Percentiles rank a stretch among this genome's conserved stretches.
phyloP scores from a whole-genome alignment of 2,113 vertebrate species.

The Marcusenius ussheri region DNA sequence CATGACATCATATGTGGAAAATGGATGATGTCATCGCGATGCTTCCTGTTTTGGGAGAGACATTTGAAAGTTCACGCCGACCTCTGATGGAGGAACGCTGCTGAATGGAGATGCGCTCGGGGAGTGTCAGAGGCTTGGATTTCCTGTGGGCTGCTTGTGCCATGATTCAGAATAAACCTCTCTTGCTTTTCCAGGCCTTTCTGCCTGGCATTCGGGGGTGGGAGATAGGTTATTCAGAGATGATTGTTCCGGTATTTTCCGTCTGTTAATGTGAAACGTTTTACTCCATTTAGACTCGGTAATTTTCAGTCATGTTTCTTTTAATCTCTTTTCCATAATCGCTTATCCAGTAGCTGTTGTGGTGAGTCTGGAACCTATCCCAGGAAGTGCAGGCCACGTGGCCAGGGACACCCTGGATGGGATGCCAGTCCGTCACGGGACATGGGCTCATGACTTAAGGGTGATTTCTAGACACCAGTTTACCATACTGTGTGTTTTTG shows the following conservation, averaged over 20 bases:
- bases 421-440: neutral
- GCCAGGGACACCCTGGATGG: neutral
- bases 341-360: neutral
- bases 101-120: neutral
- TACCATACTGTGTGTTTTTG: neutral
- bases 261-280: neutral
- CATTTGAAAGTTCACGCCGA: neutral
- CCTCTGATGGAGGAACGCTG: neutral
- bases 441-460: neutral
- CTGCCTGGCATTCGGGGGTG: neutral
- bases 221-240: neutral
- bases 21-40: slow-evolving; percentile 8
- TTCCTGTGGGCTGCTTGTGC: neutral
- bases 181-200: neutral
- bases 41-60: slow-evolving; percentile 3
- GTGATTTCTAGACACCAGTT: neutral
- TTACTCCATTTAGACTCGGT: neutral
- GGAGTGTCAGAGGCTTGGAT: neutral
- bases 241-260: neutral
- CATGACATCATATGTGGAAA: slow-evolving; percentile 2
- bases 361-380: neutral
- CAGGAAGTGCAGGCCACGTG: neutral
- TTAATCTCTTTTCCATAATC: neutral
- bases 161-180: neutral
- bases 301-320: neutral